Evolutionary conservation across 2,113 vertebrate genomes (phyloP).

Genomic region (Xiphophorus couchianus): DNA sequence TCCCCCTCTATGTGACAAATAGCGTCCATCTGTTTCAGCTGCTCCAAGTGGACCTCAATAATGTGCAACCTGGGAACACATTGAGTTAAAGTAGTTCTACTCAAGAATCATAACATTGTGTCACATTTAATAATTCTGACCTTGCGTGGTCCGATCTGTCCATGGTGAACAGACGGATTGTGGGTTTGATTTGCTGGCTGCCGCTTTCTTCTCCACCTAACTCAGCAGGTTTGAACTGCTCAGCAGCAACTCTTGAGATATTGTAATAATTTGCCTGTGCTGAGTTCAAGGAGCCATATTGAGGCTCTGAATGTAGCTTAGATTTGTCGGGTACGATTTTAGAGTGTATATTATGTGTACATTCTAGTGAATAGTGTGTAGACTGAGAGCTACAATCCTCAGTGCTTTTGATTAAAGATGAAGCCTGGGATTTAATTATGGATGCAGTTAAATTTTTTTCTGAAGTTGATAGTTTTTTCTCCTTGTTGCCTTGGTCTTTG

Average conservation of each 20-base stretch:
- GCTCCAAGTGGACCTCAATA: slow-evolving; percentile 82
- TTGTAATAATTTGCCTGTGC: slow-evolving; percentile 1
- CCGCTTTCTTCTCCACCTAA: neutral
- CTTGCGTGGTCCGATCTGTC: slow-evolving; percentile 36
- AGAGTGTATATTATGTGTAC: neutral
- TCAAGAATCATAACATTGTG: neutral
- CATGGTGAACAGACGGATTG: slow-evolving; percentile 6
- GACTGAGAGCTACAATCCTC: neutral
- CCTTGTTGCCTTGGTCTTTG: slow-evolving; percentile 15
- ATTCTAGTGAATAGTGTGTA: neutral
- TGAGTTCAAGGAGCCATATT: slow-evolving; percentile 9
- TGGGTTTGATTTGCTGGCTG: slow-evolving; percentile 18
- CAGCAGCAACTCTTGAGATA: slow-evolving; percentile 5
- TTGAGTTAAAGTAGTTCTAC: neutral
- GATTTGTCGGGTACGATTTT: slow-evolving; percentile 8
- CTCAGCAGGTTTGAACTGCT: neutral
- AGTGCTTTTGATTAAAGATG: neutral
- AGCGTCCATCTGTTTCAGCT: slow-evolving; percentile 84
- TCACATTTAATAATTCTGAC: slow-evolving; percentile 45
- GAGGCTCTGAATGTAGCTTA: slow-evolving; percentile 3
- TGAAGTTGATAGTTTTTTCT: slow-evolving; percentile 10
- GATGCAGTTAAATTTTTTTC: neutral
- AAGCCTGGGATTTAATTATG: slow-evolving; percentile 6
- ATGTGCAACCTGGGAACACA: slow-evolving; percentile 77
- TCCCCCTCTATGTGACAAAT: slow-evolving; percentile 82